phyloP scores from a whole-genome alignment of 2,888 invertebrate species.

The Steinernema scapterisci region DNA sequence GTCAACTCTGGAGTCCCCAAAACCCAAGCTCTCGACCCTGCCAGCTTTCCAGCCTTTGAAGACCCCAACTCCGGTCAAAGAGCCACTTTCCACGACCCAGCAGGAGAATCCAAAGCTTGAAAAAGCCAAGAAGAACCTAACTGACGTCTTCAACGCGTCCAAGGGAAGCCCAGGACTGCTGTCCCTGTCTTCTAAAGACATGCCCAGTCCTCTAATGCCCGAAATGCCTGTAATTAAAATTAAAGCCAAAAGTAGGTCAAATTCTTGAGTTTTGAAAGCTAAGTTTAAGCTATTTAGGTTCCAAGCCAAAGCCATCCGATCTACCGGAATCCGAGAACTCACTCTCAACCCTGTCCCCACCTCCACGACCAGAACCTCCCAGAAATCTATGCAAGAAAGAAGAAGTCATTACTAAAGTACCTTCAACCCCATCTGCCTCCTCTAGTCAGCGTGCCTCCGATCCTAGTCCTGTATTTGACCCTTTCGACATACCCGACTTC shows the following conservation, averaged over 20 bases:
- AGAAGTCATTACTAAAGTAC: background rate
- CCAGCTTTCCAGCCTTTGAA: background rate
- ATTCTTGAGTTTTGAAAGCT: too few relatives aligned
- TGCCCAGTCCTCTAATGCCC: background rate
- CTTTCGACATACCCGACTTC: conserved; percentile 22
- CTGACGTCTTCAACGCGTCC: background rate
- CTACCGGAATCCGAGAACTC: too few relatives aligned
- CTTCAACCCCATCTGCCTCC: conserved; percentile 8
- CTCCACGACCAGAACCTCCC: background rate
- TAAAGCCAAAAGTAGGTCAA: background rate
- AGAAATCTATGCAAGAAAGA: conserved; percentile 12
- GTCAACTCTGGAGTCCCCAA: background rate
- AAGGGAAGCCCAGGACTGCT: background rate
- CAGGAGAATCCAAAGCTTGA: background rate
- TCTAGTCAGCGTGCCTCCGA: conserved; percentile 21
- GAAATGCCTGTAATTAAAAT: background rate
- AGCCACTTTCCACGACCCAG: background rate
- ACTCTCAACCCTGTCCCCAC: too few relatives aligned
- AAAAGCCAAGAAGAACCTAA: background rate
- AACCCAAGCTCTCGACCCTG: background rate
- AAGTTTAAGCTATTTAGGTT: too few relatives aligned
- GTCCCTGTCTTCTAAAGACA: background rate
- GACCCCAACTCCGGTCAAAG: background rate
- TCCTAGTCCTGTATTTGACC: conserved; percentile 22
- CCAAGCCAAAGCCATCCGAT: too few relatives aligned